These are phyloP conservation scores for Holacanthus passer DNA, from an alignment of 2,113 vertebrate genomes.

Conservation along the genomic window DNA sequence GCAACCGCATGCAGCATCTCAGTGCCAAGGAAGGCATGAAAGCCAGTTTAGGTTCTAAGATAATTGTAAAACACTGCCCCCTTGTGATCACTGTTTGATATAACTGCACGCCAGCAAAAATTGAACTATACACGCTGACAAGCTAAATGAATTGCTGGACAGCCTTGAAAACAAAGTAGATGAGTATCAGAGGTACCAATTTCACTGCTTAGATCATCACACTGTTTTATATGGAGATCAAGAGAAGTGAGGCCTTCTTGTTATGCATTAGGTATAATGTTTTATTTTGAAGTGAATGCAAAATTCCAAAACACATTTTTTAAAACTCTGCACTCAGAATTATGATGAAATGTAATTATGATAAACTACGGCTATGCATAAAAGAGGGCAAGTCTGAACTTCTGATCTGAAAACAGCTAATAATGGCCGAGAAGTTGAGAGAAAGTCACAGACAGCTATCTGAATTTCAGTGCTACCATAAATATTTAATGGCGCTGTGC, in stretches of 20 bases:
- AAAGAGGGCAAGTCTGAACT: conserved; percentile 27
- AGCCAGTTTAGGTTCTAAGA: conserved; percentile 31
- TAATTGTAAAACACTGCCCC: conserved; percentile 76
- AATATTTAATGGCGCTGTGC: conserved; percentile 68
- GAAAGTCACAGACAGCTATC: conserved; percentile 48
- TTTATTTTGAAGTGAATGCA: not conserved
- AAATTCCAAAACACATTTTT: not conserved
- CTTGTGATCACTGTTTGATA: conserved; percentile 65
- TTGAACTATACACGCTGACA: not conserved
- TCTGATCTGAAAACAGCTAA: conserved; percentile 35
- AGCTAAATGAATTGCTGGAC: conserved; percentile 6
- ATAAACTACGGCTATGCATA: not conserved
- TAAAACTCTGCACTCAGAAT: not conserved
- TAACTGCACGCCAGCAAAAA: conserved; percentile 1
- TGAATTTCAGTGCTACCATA: conserved; percentile 57
- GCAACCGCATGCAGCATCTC: conserved; percentile 23
- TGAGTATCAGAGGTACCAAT: conserved; percentile 12
- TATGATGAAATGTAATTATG: not conserved
- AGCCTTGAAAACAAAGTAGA: conserved; percentile 25
- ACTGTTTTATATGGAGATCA: conserved; percentile 25
- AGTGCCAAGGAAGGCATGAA: conserved; percentile 34
- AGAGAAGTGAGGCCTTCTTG: conserved; percentile 5
- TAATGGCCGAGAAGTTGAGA: conserved; percentile 40
- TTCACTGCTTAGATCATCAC: conserved; percentile 23
- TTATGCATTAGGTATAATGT: not conserved